phyloP scores from a whole-genome alignment of 2,888 invertebrate genomes.

The Prosopocoilus inquinatus region DNA sequence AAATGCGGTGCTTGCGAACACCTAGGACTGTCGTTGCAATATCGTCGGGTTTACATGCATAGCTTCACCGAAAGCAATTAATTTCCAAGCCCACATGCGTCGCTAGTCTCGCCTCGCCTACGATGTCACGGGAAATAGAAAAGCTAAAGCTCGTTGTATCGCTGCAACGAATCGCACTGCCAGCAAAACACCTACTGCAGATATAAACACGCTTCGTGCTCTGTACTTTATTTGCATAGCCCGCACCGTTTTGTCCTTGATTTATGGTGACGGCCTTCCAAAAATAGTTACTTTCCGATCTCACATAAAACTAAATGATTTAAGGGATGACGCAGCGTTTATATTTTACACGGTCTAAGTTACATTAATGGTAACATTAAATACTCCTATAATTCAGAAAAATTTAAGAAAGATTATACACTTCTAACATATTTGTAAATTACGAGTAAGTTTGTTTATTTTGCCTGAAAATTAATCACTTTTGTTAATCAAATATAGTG shows the following conservation, averaged over 20 bases:
- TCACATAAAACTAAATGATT: too few species aligned
- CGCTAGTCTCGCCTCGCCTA: conserved; percentile 6
- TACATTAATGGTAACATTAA: too few species aligned
- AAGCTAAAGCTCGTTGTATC: conserved; percentile 2
- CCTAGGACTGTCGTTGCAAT: conserved; percentile 6
- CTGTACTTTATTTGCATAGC: conserved; percentile 1
- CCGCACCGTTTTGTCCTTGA: not conserved
- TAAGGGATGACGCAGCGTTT: too few species aligned
- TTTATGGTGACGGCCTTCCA: not conserved
- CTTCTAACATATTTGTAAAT: too few species aligned
- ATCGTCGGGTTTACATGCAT: conserved; percentile 22
- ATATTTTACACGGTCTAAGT: too few species aligned
- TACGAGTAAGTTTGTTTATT: too few species aligned
- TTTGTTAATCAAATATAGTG: too few species aligned
- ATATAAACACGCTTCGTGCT: not conserved
- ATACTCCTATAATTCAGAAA: too few species aligned
- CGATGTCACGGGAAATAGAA: conserved; percentile 5
- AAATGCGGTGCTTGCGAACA: conserved; percentile 2
- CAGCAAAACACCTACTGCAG: not conserved
- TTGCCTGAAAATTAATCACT: too few species aligned
- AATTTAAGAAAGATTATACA: too few species aligned
- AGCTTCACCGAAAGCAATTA: conserved; percentile 28
- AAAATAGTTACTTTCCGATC: too few species aligned
- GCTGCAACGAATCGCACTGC: not conserved
- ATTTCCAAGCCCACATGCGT: conserved; percentile 19